Evolutionary conservation across 2,113 vertebrate genomes (phyloP).

Genomic region (Perca flavescens): DNA sequence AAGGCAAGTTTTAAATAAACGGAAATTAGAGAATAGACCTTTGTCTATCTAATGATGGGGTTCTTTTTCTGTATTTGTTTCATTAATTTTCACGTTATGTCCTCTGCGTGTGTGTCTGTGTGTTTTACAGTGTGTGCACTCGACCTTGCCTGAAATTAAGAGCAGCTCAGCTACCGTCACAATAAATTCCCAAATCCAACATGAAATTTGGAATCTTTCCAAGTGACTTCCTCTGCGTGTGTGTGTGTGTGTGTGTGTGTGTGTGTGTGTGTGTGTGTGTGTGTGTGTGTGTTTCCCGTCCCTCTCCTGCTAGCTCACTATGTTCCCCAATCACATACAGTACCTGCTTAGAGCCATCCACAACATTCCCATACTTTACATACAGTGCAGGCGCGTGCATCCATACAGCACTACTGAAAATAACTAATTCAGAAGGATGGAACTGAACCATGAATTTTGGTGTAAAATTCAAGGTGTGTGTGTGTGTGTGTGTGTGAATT

Average conservation of each 20-base stretch:
- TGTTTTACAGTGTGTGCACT: background rate
- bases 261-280: too few relatives aligned
- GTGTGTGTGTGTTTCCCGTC: too few relatives aligned
- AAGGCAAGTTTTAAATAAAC: slow-evolving; percentile 29
- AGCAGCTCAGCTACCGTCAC: too few relatives aligned
- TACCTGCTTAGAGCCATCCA: too few relatives aligned
- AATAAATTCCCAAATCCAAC: too few relatives aligned
- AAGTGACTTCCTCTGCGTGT: too few relatives aligned
- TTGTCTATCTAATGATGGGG: slow-evolving; percentile 5
- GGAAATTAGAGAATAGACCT: slow-evolving; percentile 42
- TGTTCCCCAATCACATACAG: too few relatives aligned
- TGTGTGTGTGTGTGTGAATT: slow-evolving; percentile 2
- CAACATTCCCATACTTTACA: too few relatives aligned
- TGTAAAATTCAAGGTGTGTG: background rate
- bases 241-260: too few relatives aligned
- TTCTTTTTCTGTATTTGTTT: slow-evolving; percentile 13
- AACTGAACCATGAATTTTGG: background rate
- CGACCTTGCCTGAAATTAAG: background rate
- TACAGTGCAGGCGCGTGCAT: background rate
- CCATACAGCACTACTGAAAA: background rate
- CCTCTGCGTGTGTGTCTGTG: background rate
- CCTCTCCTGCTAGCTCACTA: too few relatives aligned
- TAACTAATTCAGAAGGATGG: background rate
- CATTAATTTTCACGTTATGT: background rate
- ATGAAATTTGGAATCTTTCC: too few relatives aligned